Evolutionary conservation across 2,797 vertebrate genomes (phyloP).

Genomic region (Cryptoprocta ferox): DNA sequence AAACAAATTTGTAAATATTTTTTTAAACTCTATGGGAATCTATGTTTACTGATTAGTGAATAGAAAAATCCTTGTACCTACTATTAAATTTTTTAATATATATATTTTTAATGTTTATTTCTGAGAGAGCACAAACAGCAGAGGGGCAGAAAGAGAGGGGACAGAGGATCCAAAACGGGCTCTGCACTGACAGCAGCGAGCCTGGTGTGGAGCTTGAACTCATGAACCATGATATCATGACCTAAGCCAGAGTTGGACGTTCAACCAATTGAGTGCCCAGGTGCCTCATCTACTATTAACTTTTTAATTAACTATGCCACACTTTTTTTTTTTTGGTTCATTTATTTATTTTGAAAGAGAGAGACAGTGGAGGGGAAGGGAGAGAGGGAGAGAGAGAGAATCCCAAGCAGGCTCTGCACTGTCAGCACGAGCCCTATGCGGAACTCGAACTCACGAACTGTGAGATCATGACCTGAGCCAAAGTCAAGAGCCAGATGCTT

Average conservation of each 20-base stretch:
- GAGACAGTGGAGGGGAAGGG: too few relatives aligned
- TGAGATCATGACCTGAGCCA: background rate
- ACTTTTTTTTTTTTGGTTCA: too few relatives aligned
- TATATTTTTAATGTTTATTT: too few relatives aligned
- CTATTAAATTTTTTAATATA: background rate
- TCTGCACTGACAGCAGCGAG: too few relatives aligned
- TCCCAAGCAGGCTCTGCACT: too few relatives aligned
- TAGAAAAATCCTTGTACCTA: background rate
- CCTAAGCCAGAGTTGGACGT: background rate
- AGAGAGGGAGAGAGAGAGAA: too few relatives aligned
- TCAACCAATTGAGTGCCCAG: background rate
- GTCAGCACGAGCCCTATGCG: background rate
- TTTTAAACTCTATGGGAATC: background rate
- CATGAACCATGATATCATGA: background rate
- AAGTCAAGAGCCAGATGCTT: background rate
- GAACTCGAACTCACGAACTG: background rate
- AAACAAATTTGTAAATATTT: background rate
- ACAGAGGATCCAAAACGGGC: too few relatives aligned
- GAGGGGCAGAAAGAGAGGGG: too few relatives aligned
- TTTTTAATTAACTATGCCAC: too few relatives aligned
- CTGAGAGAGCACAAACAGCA: too few relatives aligned
- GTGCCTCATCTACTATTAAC: background rate
- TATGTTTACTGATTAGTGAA: background rate
- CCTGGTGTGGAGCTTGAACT: background rate
- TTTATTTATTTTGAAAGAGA: too few relatives aligned